A percentile compares a stretch with the other conserved stretches of the same genome.
Evolutionary conservation across 2,888 invertebrate species (phyloP).

Genomic region (Chalcosyrphus nemorum): DNA sequence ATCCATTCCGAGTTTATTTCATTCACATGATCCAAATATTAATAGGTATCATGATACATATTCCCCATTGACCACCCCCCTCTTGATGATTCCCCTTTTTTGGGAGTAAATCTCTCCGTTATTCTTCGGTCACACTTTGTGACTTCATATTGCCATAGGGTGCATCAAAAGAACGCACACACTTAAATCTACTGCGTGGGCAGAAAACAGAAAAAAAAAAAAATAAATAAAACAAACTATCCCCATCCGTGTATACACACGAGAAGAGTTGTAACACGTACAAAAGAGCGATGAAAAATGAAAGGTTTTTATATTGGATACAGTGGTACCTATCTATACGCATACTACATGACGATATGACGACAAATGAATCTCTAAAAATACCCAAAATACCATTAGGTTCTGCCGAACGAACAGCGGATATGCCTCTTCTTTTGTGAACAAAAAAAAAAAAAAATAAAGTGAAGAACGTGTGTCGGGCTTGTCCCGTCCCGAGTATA

Average conservation of each 20-base stretch:
- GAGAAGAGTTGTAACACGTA: constrained; percentile 54
- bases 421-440: constrained; percentile 45
- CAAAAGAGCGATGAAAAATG: constrained; percentile 52
- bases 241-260: constrained; percentile 3
- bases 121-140: constrained; percentile 57
- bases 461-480: constrained; percentile 48
- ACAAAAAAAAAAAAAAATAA: too few relatives aligned
- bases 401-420: constrained; percentile 33
- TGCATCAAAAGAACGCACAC: constrained; percentile 30
- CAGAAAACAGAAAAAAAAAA: too few relatives aligned
- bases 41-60: constrained; percentile 31
- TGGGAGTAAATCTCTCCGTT: constrained; percentile 31
- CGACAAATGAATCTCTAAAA: constrained; percentile 69
- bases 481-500: too few relatives aligned
- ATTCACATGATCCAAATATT: constrained; percentile 54
- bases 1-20: constrained; percentile 46
- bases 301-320: constrained; percentile 59
- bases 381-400: constrained; percentile 53
- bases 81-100: constrained; percentile 22
- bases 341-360: constrained; percentile 45
- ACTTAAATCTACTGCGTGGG: constrained; percentile 35
- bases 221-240: constrained; percentile 3
- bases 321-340: not conserved
- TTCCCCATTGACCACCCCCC: constrained; percentile 20
- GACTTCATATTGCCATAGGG: constrained; percentile 35